These are phyloP conservation scores for Palloptera scutellata DNA, from an alignment of 2,888 invertebrate genomes.

Conservation along the genomic window DNA sequence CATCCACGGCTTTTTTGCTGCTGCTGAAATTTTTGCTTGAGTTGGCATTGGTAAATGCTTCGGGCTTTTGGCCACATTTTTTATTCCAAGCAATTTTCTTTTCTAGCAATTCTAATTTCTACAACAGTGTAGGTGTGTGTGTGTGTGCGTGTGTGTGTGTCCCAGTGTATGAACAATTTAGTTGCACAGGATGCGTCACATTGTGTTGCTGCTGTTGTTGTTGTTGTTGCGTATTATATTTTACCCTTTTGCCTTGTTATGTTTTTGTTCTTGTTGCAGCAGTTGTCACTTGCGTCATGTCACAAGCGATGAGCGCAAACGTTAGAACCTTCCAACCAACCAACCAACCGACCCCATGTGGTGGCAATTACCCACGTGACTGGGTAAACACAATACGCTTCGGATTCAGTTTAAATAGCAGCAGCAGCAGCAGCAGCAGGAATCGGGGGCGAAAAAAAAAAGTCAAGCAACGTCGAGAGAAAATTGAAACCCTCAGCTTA, in stretches of 20 bases:
- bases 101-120: neutral
- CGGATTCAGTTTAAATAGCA: too few relatives aligned
- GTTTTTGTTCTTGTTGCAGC: neutral
- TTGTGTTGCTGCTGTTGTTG: neutral
- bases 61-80: neutral
- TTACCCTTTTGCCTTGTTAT: neutral
- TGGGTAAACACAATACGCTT: conserved; percentile 43
- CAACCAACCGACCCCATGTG: conserved; percentile 37
- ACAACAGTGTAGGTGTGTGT: neutral
- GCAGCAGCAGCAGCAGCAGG: conserved; percentile 2
- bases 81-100: neutral
- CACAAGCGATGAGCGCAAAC: neutral
- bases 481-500: conserved; percentile 16
- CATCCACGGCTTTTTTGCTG: neutral
- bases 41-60: neutral
- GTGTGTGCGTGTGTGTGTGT: neutral
- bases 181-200: conserved; percentile 1
- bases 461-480: neutral
- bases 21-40: neutral
- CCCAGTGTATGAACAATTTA: neutral
- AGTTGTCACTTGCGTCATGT: conserved; percentile 6
- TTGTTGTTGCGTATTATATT: neutral
- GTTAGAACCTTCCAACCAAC: neutral
- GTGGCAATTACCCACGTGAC: conserved; percentile 44
- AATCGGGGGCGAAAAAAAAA: neutral